phyloP scores from a whole-genome alignment of 92 coral and sea anemone genomes.

The Diadumene lineata region DNA sequence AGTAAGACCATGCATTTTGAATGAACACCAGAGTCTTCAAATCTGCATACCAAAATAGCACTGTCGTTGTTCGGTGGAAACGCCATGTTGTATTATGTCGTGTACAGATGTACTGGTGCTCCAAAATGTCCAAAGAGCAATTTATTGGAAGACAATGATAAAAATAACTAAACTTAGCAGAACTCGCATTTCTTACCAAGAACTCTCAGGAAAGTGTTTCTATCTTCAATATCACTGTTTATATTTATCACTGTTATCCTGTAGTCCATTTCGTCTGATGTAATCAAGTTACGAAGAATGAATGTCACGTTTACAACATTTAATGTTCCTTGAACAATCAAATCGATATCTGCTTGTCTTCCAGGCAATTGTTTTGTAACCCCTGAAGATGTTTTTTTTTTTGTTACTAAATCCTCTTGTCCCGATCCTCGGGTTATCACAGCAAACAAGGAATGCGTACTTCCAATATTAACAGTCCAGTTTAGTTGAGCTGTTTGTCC shows the following conservation, averaged over 20 bases:
- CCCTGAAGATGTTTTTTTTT: no score
- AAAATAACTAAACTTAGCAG: no score
- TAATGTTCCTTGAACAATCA: background rate
- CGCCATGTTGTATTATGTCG: no score
- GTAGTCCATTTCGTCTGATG: background rate
- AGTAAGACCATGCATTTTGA: no score
- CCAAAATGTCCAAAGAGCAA: no score
- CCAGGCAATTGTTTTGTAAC: background rate
- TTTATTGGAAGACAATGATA: no score
- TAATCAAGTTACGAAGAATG: background rate
- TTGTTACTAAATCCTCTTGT: background rate
- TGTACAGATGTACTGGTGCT: no score
- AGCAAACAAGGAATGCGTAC: background rate
- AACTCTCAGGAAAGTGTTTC: background rate
- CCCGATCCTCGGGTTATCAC: background rate
- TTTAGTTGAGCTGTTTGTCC: no score
- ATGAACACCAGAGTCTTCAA: no score
- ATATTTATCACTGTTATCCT: background rate
- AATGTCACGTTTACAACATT: background rate
- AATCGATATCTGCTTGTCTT: background rate
- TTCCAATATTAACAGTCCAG: background rate
- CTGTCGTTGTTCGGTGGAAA: no score
- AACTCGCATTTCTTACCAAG: background rate
- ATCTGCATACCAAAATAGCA: no score
- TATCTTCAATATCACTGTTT: background rate